Evolutionary conservation across 2,888 invertebrate genomes (phyloP).

Genomic region (Tiliacea aurago): DNA sequence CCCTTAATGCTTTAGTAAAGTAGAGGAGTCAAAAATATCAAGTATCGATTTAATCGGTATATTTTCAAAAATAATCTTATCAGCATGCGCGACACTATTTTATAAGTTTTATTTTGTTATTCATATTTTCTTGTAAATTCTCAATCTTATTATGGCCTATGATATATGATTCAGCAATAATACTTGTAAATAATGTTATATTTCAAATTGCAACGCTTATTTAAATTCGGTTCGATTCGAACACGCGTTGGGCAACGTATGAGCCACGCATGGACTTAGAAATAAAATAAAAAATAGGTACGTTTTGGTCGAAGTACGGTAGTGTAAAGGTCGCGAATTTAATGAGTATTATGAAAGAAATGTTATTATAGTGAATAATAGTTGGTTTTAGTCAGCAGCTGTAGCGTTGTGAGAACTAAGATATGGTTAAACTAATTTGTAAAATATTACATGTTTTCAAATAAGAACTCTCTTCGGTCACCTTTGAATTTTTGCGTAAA

Average conservation of each 20-base stretch:
- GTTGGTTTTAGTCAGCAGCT: conserved; percentile 60
- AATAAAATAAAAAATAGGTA: conserved; percentile 40
- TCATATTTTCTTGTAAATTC: conserved; percentile 58
- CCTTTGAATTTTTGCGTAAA: conserved; percentile 37
- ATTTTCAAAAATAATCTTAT: conserved; percentile 17
- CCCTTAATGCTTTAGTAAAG: not conserved
- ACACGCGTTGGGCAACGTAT: conserved; percentile 56
- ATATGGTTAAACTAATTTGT: conserved; percentile 48
- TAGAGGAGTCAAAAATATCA: conserved; percentile 1
- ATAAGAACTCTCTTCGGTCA: conserved; percentile 40
- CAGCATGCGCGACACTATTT: conserved; percentile 42
- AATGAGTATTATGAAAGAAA: conserved; percentile 64
- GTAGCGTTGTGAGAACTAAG: conserved; percentile 56
- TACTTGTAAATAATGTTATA: conserved; percentile 75
- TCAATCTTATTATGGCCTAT: conserved; percentile 73
- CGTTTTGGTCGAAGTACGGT: conserved; percentile 40
- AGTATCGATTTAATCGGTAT: conserved; percentile 23
- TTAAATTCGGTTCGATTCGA: conserved; percentile 58
- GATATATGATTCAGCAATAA: conserved; percentile 73
- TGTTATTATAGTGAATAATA: conserved; percentile 61
- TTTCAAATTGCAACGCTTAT: conserved; percentile 62
- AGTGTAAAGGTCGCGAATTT: conserved; percentile 61
- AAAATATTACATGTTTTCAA: conserved; percentile 41
- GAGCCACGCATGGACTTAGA: conserved; percentile 60
- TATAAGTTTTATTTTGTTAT: conserved; percentile 58